Evolutionary conservation across 2,888 invertebrate species (phyloP).

Genomic region (Drosophila anceps): DNA sequence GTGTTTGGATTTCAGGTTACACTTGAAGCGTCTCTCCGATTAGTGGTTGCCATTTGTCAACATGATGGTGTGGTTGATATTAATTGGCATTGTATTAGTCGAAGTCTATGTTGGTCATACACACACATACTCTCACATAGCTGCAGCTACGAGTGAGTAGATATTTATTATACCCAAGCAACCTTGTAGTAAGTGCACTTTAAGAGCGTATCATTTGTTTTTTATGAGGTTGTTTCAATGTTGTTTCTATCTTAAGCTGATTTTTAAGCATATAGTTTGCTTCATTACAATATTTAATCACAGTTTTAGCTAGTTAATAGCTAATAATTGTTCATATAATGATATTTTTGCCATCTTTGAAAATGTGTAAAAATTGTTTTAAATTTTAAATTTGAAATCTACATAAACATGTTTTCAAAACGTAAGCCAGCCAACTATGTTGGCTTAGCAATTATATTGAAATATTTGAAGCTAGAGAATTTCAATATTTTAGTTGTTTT

Average conservation of each 20-base stretch:
- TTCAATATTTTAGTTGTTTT: background rate
- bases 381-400: background rate
- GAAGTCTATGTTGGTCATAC: constrained; percentile 45
- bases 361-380: background rate
- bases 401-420: background rate
- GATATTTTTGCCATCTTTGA: background rate
- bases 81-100: constrained; percentile 74
- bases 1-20: constrained; percentile 72
- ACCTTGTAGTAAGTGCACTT: constrained; percentile 27
- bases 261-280: background rate
- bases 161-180: constrained; percentile 7
- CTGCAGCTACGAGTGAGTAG: background rate
- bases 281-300: constrained; percentile 8
- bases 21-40: constrained; percentile 61
- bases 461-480: background rate
- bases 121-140: background rate
- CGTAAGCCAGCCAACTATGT: background rate
- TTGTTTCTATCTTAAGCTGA: constrained; percentile 2
- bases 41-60: constrained; percentile 80
- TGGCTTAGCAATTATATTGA: background rate
- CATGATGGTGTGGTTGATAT: constrained; percentile 66
- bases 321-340: constrained; percentile 9
- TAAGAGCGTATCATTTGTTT: constrained; percentile 4
- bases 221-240: constrained; percentile 5
- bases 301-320: constrained; percentile 6